These are phyloP conservation scores for Vanessa tameamea DNA, from an alignment of 1,140 invertebrate genomes.

Conservation along the genomic window DNA sequence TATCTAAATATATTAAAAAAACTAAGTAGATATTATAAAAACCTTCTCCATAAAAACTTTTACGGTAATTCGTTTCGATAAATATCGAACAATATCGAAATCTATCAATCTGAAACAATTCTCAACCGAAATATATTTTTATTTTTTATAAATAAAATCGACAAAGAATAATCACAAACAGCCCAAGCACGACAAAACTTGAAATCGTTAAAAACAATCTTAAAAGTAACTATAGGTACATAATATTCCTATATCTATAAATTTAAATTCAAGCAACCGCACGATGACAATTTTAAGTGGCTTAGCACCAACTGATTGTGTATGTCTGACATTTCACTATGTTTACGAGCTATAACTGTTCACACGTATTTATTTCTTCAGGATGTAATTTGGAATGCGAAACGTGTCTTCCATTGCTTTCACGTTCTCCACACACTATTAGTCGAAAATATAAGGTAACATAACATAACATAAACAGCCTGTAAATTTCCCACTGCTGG, in stretches of 20 bases:
- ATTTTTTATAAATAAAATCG: not conserved
- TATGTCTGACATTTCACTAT: constrained; percentile 21
- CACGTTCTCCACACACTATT: constrained; percentile 26
- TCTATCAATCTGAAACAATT: too few species aligned
- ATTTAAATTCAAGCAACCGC: constrained; percentile 3
- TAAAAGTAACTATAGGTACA: too few species aligned
- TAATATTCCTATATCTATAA: not conserved
- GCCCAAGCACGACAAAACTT: too few species aligned
- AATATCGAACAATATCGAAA: too few species aligned
- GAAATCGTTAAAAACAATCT: too few species aligned
- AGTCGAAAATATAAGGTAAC: not conserved
- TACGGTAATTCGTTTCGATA: too few species aligned
- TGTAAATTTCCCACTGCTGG: too few species aligned
- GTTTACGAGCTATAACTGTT: constrained; percentile 54
- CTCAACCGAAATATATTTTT: not conserved
- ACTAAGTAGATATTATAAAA: too few species aligned
- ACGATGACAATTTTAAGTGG: constrained; percentile 35
- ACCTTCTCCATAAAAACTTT: too few species aligned
- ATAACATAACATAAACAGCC: too few species aligned
- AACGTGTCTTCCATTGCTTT: constrained; percentile 38
- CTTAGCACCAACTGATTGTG: constrained; percentile 2
- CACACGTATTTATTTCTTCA: constrained; percentile 54
- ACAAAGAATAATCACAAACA: too few species aligned
- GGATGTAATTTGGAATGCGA: constrained; percentile 44
- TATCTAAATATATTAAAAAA: too few species aligned